A percentile compares a stretch with the other conserved stretches of the same genome.
phyloP scores from a whole-genome alignment of 2,888 invertebrate species.

The Agapostemon virescens region DNA sequence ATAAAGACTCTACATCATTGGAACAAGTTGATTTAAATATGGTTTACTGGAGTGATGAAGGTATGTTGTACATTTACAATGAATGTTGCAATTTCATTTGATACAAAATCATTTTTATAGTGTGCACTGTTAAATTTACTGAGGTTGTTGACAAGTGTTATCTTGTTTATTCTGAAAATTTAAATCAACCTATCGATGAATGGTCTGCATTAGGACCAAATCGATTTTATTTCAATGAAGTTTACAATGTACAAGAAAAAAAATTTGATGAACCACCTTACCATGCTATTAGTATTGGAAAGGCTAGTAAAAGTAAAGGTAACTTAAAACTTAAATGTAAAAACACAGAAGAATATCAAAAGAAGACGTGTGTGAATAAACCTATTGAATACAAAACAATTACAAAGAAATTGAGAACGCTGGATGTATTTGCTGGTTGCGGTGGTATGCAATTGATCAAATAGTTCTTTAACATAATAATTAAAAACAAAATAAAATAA shows the following conservation, averaged over 20 bases:
- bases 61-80: slow-evolving; percentile 76
- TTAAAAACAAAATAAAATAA: no score
- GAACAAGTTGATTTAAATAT: slow-evolving; percentile 87
- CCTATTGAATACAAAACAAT: slow-evolving; percentile 77
- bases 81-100: background rate
- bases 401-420: slow-evolving; percentile 83
- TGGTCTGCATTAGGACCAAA: slow-evolving; percentile 86
- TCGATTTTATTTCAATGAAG: slow-evolving; percentile 88
- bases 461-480: slow-evolving; percentile 10
- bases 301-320: slow-evolving; percentile 85
- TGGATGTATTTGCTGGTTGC: slow-evolving; percentile 94
- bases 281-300: slow-evolving; percentile 83
- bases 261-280: slow-evolving; percentile 84
- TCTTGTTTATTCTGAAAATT: slow-evolving; percentile 85
- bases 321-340: slow-evolving; percentile 84
- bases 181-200: slow-evolving; percentile 81
- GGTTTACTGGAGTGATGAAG: slow-evolving; percentile 90
- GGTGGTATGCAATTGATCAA: slow-evolving; percentile 83
- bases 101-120: slow-evolving; percentile 74
- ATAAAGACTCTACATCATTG: slow-evolving; percentile 82
- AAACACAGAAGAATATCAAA: slow-evolving; percentile 61
- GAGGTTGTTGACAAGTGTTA: slow-evolving; percentile 87
- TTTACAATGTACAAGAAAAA: slow-evolving; percentile 83
- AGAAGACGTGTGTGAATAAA: slow-evolving; percentile 69
- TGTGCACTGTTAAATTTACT: slow-evolving; percentile 82